Conservation (phyloP, 2,797 vertebrate species). For the Cossypha caffra region DNA sequence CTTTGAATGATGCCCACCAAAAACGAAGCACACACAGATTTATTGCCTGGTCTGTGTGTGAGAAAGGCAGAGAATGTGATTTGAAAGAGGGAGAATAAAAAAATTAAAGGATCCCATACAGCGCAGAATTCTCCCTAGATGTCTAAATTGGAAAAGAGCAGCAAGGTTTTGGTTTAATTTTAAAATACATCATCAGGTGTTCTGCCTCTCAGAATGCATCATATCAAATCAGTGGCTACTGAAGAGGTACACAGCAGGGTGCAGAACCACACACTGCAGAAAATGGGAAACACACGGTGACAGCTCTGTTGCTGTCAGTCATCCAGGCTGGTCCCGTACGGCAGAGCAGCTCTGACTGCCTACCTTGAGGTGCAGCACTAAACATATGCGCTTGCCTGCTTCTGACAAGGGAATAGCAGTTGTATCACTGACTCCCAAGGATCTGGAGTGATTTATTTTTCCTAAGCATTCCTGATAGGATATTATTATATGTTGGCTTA, state of each 20-base stretch:
- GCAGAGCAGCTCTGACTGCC: conserved; percentile 11
- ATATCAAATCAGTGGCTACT: conserved; percentile 23
- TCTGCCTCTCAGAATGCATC: conserved; percentile 45
- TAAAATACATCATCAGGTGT: conserved; percentile 37
- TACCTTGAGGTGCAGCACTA: conserved; percentile 56
- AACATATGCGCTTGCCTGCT: conserved; percentile 58
- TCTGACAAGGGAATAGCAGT: conserved; percentile 55
- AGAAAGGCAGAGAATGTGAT: conserved; percentile 41
- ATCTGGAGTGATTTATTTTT: conserved; percentile 63
- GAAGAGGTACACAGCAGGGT: background rate
- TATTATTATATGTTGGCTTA: conserved; percentile 54
- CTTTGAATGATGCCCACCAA: conserved; percentile 66
- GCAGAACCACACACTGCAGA: background rate
- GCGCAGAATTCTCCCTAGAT: background rate
- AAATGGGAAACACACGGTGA: background rate
- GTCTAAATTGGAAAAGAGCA: conserved; percentile 50
- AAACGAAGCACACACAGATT: conserved; percentile 57
- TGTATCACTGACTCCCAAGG: conserved; percentile 32
- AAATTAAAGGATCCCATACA: conserved; percentile 43
- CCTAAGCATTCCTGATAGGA: conserved; percentile 60
- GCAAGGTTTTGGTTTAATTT: conserved; percentile 25
- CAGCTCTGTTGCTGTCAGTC: conserved; percentile 26
- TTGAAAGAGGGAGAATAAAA: conserved; percentile 56
- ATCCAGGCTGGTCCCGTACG: background rate
- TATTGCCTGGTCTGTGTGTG: conserved; percentile 52